phyloP scores from a whole-genome alignment of 2,888 invertebrate genomes.

The Luperina nickerlii region DNA sequence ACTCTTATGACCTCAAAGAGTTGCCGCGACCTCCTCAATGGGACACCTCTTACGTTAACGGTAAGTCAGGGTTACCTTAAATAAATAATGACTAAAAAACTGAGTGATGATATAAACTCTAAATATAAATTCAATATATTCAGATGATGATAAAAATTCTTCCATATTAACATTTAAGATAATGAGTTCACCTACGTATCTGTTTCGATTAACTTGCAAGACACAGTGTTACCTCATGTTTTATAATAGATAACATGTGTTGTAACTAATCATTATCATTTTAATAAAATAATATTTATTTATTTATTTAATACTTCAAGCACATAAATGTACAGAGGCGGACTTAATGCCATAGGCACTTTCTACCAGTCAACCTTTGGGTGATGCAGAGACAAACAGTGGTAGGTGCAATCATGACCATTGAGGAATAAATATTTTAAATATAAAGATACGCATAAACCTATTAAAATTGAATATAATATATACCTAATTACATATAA shows the following conservation, averaged over 20 bases:
- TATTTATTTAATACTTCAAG: no score
- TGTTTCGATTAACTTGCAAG: constrained; percentile 36
- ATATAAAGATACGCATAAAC: no score
- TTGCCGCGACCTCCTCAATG: constrained; percentile 83
- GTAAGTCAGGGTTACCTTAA: constrained; percentile 59
- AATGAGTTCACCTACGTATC: constrained; percentile 36
- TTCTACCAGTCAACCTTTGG: no score
- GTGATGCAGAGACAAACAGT: no score
- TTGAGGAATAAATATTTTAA: no score
- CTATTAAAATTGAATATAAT: no score
- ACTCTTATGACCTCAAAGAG: constrained; percentile 83
- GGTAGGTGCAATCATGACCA: no score
- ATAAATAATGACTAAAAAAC: constrained; percentile 37
- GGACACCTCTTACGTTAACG: constrained; percentile 79
- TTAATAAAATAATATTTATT: neutral
- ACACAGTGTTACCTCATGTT: constrained; percentile 57
- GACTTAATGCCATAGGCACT: no score
- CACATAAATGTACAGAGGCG: no score
- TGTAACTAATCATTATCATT: constrained; percentile 23
- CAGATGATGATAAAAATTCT: constrained; percentile 32
- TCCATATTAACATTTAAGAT: constrained; percentile 45
- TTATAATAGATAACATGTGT: constrained; percentile 55
- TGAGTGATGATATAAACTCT: constrained; percentile 38
- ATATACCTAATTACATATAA: no score
- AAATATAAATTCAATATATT: constrained; percentile 46